Conservation (phyloP, 2,113 vertebrate species). For the Porphyrio hochstetteri region DNA sequence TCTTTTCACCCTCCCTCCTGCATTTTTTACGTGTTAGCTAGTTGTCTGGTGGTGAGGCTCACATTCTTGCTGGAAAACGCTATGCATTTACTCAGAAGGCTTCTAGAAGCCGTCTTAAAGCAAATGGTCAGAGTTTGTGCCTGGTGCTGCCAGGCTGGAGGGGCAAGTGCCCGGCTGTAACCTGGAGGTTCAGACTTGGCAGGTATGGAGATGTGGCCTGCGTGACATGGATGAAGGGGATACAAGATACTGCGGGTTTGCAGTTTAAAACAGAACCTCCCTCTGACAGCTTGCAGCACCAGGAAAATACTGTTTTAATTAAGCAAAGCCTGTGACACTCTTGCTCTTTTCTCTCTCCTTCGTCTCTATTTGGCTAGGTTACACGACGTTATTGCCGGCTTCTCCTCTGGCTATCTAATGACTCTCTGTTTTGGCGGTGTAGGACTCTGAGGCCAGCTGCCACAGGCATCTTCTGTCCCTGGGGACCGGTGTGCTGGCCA, state of each 20-base stretch:
- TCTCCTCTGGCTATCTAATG: neutral
- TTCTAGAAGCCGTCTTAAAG: neutral
- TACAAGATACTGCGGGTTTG: neutral
- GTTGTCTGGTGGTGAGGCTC: neutral
- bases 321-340: neutral
- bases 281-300: neutral
- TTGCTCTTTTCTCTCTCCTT: neutral
- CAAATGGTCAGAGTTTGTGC: neutral
- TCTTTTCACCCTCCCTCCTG: neutral
- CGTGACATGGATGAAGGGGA: neutral
- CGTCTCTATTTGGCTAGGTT: neutral
- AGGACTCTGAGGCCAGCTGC: neutral
- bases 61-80: neutral
- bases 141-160: neutral
- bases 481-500: neutral
- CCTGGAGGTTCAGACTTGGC: neutral
- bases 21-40: neutral
- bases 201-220: neutral
- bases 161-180: neutral
- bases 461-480: neutral
- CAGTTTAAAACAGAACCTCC: neutral
- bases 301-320: neutral
- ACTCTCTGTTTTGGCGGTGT: neutral
- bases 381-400: neutral
- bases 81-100: neutral